These are phyloP conservation scores for Echinops telfairi DNA, from an alignment of 2,113 vertebrate species.

Conservation along the genomic window DNA sequence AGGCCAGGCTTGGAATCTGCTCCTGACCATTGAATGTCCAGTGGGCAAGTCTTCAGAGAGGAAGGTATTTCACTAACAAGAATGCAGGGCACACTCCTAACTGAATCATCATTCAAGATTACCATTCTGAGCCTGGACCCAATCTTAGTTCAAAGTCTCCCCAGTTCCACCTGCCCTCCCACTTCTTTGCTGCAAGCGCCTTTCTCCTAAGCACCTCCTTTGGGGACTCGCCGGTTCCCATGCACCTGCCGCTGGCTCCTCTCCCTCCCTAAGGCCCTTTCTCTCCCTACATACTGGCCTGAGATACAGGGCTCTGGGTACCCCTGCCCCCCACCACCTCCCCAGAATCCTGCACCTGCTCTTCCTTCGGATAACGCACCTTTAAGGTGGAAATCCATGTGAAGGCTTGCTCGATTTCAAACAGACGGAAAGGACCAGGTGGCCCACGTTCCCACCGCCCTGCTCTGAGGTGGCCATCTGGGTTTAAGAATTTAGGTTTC, in stretches of 20 bases:
- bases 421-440: background rate
- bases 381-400: background rate
- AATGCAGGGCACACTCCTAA: too few relatives aligned
- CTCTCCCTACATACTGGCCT: background rate
- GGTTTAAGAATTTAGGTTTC: background rate
- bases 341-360: background rate
- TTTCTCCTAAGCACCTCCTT: background rate
- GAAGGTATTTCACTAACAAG: too few relatives aligned
- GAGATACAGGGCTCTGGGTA: background rate
- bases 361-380: background rate
- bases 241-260: background rate
- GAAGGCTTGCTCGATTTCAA: background rate
- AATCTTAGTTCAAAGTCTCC: too few relatives aligned
- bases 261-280: background rate
- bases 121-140: too few relatives aligned
- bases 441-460: background rate
- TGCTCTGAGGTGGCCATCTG: rapidly evolving
- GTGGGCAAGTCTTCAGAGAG: background rate
- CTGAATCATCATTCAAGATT: too few relatives aligned
- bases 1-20: background rate
- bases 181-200: background rate
- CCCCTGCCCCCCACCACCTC: background rate
- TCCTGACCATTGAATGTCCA: background rate
- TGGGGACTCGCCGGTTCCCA: background rate
- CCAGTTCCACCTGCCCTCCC: background rate